Percentiles rank a stretch among this genome's conserved stretches.
Evolutionary conservation across 2,888 invertebrate species (phyloP).

Genomic region (Nysson spinosus): DNA sequence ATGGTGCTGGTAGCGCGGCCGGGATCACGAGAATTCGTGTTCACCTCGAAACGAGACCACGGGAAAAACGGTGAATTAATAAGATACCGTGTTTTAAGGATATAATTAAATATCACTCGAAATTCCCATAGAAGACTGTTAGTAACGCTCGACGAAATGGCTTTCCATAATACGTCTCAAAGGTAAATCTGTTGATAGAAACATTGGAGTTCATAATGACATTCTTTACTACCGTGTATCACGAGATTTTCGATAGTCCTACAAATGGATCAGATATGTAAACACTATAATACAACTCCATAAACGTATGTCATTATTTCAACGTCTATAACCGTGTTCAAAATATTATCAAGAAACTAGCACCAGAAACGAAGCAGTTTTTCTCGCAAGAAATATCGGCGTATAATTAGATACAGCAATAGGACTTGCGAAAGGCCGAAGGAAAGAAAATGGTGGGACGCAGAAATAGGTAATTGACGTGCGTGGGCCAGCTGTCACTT

Average conservation of each 20-base stretch:
- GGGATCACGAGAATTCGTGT: constrained; percentile 47
- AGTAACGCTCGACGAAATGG: too few relatives aligned
- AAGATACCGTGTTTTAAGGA: constrained; percentile 34
- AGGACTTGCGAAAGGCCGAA: constrained; percentile 22
- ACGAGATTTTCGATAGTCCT: not conserved
- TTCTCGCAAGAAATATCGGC: constrained; percentile 16
- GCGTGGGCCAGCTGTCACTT: constrained; percentile 71
- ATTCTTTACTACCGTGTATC: constrained; percentile 1
- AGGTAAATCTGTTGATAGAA: too few relatives aligned
- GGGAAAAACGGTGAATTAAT: constrained; percentile 58
- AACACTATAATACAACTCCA: too few relatives aligned
- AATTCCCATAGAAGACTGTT: too few relatives aligned
- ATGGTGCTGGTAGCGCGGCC: constrained; percentile 47
- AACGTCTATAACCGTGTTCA: not conserved
- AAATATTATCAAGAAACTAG: too few relatives aligned
- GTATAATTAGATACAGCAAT: constrained; percentile 53
- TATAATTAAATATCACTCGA: constrained; percentile 19
- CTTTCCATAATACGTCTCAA: too few relatives aligned
- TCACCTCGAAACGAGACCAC: constrained; percentile 27
- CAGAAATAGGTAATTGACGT: constrained; percentile 69
- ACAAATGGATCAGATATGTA: not conserved
- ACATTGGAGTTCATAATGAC: not conserved
- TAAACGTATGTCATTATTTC: not conserved
- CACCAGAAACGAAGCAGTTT: not conserved
- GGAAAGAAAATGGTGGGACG: constrained; percentile 27